Percentiles rank a stretch among this genome's conserved stretches.
These are phyloP conservation scores for Ornithoptera alexandrae DNA, from an alignment of 2,888 invertebrate species.

Conservation along the genomic window DNA sequence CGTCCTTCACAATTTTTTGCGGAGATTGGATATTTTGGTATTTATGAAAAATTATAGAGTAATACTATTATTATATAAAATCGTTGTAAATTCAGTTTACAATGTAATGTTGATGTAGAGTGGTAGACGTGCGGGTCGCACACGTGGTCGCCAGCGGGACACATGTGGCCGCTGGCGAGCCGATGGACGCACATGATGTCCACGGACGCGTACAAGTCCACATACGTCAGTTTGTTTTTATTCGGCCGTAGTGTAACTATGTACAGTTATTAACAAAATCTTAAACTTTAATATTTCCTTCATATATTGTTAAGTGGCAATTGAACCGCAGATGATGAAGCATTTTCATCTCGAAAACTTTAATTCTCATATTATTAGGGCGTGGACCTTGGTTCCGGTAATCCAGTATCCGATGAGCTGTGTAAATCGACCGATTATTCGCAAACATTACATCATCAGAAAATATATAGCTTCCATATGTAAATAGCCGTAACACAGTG, in stretches of 20 bases:
- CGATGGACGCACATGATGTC: slow-evolving; percentile 36
- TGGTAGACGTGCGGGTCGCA: slow-evolving; percentile 23
- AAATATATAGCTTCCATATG: too few relatives aligned
- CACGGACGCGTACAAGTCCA: slow-evolving; percentile 20
- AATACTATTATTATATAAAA: neutral
- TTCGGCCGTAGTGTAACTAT: slow-evolving; percentile 10
- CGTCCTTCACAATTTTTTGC: too few relatives aligned
- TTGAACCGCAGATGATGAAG: too few relatives aligned
- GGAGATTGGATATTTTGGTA: too few relatives aligned
- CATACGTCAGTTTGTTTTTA: slow-evolving; percentile 25
- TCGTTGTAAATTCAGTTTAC: neutral
- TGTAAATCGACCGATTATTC: too few relatives aligned
- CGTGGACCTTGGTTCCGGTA: too few relatives aligned
- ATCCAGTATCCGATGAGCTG: too few relatives aligned
- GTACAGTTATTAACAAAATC: slow-evolving; percentile 16
- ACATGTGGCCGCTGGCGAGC: slow-evolving; percentile 29
- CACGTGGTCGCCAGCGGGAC: slow-evolving; percentile 41
- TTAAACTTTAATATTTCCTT: neutral
- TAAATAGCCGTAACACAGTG: too few relatives aligned
- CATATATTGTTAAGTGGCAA: neutral
- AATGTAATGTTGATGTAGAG: slow-evolving; percentile 26
- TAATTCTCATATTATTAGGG: too few relatives aligned
- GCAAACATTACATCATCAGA: too few relatives aligned
- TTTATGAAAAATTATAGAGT: neutral
- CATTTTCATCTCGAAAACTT: too few relatives aligned